Percentiles rank a stretch among this genome's conserved stretches.
Conservation (phyloP, 2,113 vertebrate species). For the Epinephelus moara region DNA sequence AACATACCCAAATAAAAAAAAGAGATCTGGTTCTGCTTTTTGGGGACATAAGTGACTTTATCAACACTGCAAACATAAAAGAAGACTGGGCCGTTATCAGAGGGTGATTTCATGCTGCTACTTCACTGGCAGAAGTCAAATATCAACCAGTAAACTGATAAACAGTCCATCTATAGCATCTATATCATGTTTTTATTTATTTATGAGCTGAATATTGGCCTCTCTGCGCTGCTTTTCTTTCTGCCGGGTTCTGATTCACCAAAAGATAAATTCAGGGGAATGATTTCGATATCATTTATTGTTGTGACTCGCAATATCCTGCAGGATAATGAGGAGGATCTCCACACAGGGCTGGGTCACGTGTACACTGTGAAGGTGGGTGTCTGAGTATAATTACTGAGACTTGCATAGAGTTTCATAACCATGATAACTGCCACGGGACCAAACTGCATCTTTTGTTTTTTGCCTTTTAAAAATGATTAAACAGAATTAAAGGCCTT, state of each 20-base stretch:
- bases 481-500: background rate
- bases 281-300: background rate
- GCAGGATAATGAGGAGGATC: background rate
- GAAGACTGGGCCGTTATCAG: background rate
- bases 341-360: background rate
- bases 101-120: too few species aligned
- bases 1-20: background rate
- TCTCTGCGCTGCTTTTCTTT: background rate
- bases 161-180: background rate
- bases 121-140: background rate
- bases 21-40: background rate
- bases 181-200: background rate
- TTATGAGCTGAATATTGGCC: background rate
- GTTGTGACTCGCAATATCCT: background rate
- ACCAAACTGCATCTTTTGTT: background rate
- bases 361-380: background rate
- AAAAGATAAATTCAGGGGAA: background rate
- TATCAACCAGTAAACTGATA: background rate
- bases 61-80: background rate
- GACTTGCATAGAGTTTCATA: background rate
- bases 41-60: background rate
- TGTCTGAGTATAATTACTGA: background rate
- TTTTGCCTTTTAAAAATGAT: background rate
- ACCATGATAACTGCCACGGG: too few species aligned
- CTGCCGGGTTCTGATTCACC: background rate